Base-by-base conservation (phyloP, 2,888 invertebrate genomes). In the Luffia ferchaultella region DNA sequence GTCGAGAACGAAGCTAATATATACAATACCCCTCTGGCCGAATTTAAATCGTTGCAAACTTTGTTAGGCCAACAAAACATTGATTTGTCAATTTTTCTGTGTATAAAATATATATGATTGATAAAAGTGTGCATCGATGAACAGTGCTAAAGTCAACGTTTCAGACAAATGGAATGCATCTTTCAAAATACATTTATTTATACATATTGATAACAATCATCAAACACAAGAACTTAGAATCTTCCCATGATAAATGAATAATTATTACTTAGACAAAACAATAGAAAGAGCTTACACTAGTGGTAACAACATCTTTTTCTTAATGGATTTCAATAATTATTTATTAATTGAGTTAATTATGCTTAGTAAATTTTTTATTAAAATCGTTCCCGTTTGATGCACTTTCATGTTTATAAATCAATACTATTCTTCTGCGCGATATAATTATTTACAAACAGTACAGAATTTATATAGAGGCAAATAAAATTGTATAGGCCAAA, bases 151-250 rank as follows among this genome's bases (percentile, higher is more conserved):
- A 68, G 64, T 65, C 67, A 73, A 75, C 70, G 68, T 69, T 64
- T 69, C 69, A 60, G 71, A 65, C 67, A 66, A 73, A 76, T 80
- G 79, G 82, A 83, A 83, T 82, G 82, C 80, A 75, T 79, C 68
- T 70, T 70, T 71, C 67, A 78, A 70, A 71, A 74, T 71, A 74
- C 30, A 30, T 30, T 30, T 30, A 30, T 12, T 7, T n/a, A n/a
- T n/a, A n/a, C n/a, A 12, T 30, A 30, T 30, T 30, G 30, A 30
- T 30, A 75, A 78, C 73, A 76, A 73, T 62, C 62, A 63, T 64
- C 63, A 62, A 69, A 73, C 70, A 68, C 62, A 68, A 70, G 68
- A 67, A 66, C 63, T 64, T 58, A 64, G 58, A 61, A 66, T 64
- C 61, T 63, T 60, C 63, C 62, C 61, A 55, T 63, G 64, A 66